Conservation (phyloP, 2,888 invertebrate species). For the Sinhomidia bicolor region DNA sequence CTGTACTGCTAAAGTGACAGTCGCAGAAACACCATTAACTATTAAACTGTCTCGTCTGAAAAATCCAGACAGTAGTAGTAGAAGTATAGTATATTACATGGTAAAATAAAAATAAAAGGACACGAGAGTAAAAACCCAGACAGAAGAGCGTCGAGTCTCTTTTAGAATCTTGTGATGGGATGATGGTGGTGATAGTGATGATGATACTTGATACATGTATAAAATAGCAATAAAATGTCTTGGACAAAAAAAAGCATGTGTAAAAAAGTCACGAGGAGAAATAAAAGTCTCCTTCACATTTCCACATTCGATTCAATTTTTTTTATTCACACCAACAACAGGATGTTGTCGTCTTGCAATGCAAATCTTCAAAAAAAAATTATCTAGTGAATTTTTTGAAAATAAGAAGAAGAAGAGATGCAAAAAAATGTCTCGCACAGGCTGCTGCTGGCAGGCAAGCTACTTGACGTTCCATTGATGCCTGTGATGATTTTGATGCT, state of each 20-base stretch:
- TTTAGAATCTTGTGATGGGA: background rate
- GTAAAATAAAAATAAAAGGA: slow-evolving; percentile 6
- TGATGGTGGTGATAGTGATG: background rate
- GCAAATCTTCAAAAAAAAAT: background rate
- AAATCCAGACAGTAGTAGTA: slow-evolving; percentile 33
- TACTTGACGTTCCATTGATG: slow-evolving; percentile 17
- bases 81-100: too few species aligned
- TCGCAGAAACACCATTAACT: background rate
- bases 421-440: too few species aligned
- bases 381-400: background rate
- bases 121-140: slow-evolving; percentile 21
- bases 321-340: background rate
- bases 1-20: background rate
- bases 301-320: too few species aligned
- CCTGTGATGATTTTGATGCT: background rate
- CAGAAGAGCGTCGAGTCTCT: slow-evolving; percentile 14
- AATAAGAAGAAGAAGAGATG: background rate
- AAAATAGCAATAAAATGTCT: slow-evolving; percentile 11
- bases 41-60: slow-evolving; percentile 39
- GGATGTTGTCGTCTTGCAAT: background rate
- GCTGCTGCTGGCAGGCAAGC: too few species aligned
- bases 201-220: slow-evolving; percentile 1
- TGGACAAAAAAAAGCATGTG: slow-evolving; percentile 1
- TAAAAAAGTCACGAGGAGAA: background rate
- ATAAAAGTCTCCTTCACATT: background rate